Evolutionary conservation across 1,140 invertebrate genomes (phyloP), one percentile per base, ranked within the genome.

Genomic region (Ceratina japonica): DNA sequence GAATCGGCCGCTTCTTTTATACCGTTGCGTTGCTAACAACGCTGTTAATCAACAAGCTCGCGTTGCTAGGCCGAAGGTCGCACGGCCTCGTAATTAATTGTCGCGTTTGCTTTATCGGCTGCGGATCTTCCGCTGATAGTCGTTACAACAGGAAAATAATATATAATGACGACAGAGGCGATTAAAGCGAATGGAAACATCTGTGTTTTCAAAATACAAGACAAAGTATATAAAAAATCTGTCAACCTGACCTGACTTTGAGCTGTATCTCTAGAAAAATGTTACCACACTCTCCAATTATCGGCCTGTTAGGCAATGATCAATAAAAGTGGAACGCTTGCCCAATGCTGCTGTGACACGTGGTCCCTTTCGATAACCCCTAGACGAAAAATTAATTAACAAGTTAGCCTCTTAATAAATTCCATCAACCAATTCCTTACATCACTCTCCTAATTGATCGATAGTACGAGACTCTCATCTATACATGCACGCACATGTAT

Each of bases 341-440:
- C 18, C 24, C 59, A 74, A 74, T n/a, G 2, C 8, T 7, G 13
- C 2, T 27, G 12, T 10, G 15, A 58, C 69, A 59, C 56, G 69
- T 71, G 69, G n/a, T 56, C 15, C 16, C 24, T 4, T 12, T 4
- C 18, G 18, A 15, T 1, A 18, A 18, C 4, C 5, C 16, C 24
- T 54, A 37, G 12, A 13, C n/a, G 49, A 31, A 24, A 64, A 64
- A 74, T 37, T 52, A 63, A 64, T 37, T 52, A 63, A 37, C 18
- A 20, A 37, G 18, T 15, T n/a, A 12, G 49, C 13, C 18, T 37
- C 3, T 51, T 52, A 54, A 63, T 63, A 31, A 71, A 62, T 63
- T n/a, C 12, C 0, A 73, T 27, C 1, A 27, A 16, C 13, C 10
- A 18, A 20, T 51, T 20, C n/a, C 37, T 66, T 66, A 49, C 64